Evolutionary conservation across 2,888 invertebrate species (phyloP).

Genomic region (Pyrochroa serraticornis): DNA sequence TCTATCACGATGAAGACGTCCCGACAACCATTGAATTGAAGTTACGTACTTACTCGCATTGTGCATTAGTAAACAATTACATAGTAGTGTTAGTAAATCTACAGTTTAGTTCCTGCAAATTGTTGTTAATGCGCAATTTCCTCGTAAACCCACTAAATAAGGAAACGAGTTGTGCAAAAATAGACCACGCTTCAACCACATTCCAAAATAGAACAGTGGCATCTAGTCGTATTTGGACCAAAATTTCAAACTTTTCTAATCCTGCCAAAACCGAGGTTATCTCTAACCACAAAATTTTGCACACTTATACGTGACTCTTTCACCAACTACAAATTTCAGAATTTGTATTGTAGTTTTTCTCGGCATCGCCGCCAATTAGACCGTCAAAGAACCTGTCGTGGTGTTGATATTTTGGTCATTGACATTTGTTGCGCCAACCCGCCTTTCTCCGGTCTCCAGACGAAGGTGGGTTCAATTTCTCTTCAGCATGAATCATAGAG

Average conservation of each 20-base stretch:
- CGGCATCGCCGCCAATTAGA: background rate
- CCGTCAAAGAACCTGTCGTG: background rate
- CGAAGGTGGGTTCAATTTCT: constrained; percentile 12
- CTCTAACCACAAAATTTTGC: too few species aligned
- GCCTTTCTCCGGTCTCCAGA: constrained; percentile 24
- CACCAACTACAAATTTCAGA: too few species aligned
- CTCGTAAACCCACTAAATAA: background rate
- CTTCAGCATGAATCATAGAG: constrained; percentile 7
- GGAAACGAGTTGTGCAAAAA: background rate
- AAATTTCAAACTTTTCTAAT: constrained; percentile 6
- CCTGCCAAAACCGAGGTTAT: too few species aligned
- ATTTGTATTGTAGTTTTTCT: too few species aligned
- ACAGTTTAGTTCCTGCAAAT: too few species aligned
- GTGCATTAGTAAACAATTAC: too few species aligned
- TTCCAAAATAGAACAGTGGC: background rate
- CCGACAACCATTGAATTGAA: too few species aligned
- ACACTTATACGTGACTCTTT: too few species aligned
- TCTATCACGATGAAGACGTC: too few species aligned
- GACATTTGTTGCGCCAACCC: constrained; percentile 9
- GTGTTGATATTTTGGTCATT: constrained; percentile 28
- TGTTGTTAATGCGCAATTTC: too few species aligned
- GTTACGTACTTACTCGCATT: too few species aligned
- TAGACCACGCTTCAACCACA: background rate
- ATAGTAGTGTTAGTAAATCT: too few species aligned
- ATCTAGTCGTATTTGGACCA: background rate